These are phyloP conservation scores for Anas bernieri DNA, from an alignment of 2,797 vertebrate species.

Conservation along the genomic window DNA sequence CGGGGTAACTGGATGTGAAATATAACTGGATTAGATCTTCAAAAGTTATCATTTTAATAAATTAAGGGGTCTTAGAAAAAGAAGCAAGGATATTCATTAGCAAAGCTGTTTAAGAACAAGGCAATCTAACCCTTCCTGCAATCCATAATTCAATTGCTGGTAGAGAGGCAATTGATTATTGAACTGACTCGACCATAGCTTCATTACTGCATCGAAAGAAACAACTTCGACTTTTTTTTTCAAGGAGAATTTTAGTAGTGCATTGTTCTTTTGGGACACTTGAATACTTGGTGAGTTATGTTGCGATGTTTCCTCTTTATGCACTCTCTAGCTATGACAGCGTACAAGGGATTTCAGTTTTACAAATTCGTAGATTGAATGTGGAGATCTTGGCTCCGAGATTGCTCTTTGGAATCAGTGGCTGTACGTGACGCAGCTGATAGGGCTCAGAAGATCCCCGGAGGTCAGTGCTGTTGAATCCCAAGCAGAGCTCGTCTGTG, in stretches of 20 bases:
- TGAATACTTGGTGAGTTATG: rapidly evolving
- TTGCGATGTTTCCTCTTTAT: not conserved
- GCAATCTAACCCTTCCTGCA: not conserved
- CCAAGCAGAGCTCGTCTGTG: not conserved
- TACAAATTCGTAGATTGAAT: not conserved
- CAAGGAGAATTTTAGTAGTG: not conserved
- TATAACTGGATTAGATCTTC: not conserved
- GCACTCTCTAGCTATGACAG: not conserved
- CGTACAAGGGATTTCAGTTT: rapidly evolving
- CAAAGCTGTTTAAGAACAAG: not conserved
- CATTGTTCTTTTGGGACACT: rapidly evolving
- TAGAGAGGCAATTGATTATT: not conserved
- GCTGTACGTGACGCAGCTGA: rapidly evolving
- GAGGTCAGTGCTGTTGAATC: not conserved
- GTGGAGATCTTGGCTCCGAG: rapidly evolving
- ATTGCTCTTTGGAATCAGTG: rapidly evolving
- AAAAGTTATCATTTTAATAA: not conserved
- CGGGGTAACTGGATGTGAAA: not conserved
- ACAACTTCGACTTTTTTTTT: not conserved
- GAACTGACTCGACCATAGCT: not conserved
- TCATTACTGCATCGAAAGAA: rapidly evolving
- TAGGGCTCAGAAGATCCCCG: rapidly evolving
- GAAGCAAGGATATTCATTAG: rapidly evolving
- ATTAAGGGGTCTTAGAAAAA: not conserved
- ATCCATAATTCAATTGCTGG: not conserved